Percentiles rank a stretch among this genome's conserved stretches.
phyloP scores from a whole-genome alignment of 2,113 vertebrate genomes.

The Otolemur garnettii region DNA sequence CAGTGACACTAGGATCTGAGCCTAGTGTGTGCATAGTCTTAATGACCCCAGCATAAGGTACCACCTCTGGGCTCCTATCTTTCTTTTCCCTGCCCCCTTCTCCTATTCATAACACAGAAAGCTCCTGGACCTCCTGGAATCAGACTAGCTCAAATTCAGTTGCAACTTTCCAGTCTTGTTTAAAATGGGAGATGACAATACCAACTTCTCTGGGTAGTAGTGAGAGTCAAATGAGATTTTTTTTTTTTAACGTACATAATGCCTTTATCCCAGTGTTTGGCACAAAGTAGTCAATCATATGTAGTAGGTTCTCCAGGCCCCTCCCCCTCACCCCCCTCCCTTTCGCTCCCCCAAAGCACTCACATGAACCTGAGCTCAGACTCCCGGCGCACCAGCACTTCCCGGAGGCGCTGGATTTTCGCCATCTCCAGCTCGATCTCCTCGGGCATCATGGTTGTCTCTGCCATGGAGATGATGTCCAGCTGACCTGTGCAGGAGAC shows the following conservation, averaged over 20 bases:
- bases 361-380: conserved; percentile 99
- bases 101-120: neutral
- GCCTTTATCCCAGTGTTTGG: neutral
- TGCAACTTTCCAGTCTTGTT: neutral
- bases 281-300: neutral
- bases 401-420: conserved; percentile 97
- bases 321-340: neutral
- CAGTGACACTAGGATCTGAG: neutral
- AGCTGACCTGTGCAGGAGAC: conserved; percentile 90
- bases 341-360: conserved; percentile 85
- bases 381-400: conserved; percentile 97
- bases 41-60: neutral
- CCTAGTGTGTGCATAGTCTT: neutral
- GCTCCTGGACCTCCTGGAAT: neutral
- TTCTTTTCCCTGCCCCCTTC: neutral
- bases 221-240: neutral
- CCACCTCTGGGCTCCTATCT: neutral
- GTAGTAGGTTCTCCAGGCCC: neutral
- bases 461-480: conserved; percentile 97
- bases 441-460: conserved; percentile 96
- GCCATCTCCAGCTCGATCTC: conserved; percentile 99
- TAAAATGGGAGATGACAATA: neutral
- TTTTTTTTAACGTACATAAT: neutral
- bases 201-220: neutral
- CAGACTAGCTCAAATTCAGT: neutral